Base-by-base conservation (phyloP, 2,113 vertebrate species). In the Colossoma macropomum region DNA sequence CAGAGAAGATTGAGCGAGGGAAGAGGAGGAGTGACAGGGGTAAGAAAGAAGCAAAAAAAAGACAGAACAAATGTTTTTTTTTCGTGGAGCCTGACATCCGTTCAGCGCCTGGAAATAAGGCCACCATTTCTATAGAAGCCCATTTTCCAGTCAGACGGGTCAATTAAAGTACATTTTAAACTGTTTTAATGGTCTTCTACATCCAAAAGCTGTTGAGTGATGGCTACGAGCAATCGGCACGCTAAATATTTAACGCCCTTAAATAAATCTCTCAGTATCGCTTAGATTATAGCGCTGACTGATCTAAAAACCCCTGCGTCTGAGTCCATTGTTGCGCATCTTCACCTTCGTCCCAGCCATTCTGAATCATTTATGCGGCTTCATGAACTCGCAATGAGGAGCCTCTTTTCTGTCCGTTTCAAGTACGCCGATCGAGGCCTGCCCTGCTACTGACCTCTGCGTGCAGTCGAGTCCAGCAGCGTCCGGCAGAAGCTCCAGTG, bases 321-420 rank as follows among this genome's bases (percentile, higher is more conserved):
- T 32, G 62, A 74, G 34, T 82, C 73, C 19, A 84, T 78, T 86
- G 79, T 78, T 84, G 72, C 75, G 38, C 59, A 70, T 84, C 81
- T 69, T 87, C 81, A 80, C 78, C 77, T 79, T 89, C 77, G 89
- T 89, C 87, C 79, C 81, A 75, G 84, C 75, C 77, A 85, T 30
- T n/a, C 75, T 87, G 87, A 85, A 85, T 91, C 84, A 83, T 92
- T 92, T 86, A 89, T 91, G 90, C 86, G 86, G 89, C 91, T 91
- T 92, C 90, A 89, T 93, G 92, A 93, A 89, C 88, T 90, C 83
- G 80, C 41, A 86, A 88, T 86, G 87, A 80, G 84, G 88, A 83
- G 87, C 79, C 86, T 87, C 89, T 85, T 91, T 90, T 88, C 92
- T 87, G 76, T 92, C 90, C 91, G 92, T 90, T 93, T 92, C 89